These are phyloP conservation scores for Meteorus sp. DNA, from an alignment of 1,140 invertebrate species.

Conservation along the genomic window DNA sequence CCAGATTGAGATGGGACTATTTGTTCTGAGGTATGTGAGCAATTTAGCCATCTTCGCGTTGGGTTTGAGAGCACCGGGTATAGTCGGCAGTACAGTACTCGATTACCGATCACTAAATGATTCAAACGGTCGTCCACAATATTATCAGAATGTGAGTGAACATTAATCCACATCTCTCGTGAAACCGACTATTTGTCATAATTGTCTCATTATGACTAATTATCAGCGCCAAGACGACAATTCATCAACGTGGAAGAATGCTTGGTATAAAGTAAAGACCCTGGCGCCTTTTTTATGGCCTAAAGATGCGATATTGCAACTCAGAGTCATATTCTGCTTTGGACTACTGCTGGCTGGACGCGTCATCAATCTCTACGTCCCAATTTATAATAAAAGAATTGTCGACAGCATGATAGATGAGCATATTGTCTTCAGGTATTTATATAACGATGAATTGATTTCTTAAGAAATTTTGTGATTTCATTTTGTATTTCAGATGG, in stretches of 20 bases:
- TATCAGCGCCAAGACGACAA: slow-evolving; percentile 61
- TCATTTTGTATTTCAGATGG: slow-evolving; percentile 67
- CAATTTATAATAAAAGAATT: slow-evolving; percentile 91
- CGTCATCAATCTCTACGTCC: slow-evolving; percentile 90
- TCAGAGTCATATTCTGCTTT: slow-evolving; percentile 84
- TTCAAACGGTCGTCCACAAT: slow-evolving; percentile 56
- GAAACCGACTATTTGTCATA: slow-evolving; percentile 1
- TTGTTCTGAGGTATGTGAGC: slow-evolving; percentile 79
- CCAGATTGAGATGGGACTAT: slow-evolving; percentile 83
- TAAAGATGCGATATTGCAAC: slow-evolving; percentile 73
- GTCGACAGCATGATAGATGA: slow-evolving; percentile 55
- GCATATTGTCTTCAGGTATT: slow-evolving; percentile 44
- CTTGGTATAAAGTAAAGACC: slow-evolving; percentile 75
- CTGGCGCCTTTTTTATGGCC: slow-evolving; percentile 95
- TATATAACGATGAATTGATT: slow-evolving; percentile 15
- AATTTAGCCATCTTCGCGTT: slow-evolving; percentile 80
- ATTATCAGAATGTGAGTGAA: slow-evolving; percentile 53
- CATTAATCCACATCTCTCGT: background rate
- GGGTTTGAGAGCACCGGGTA: slow-evolving; percentile 87
- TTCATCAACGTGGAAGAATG: slow-evolving; percentile 77
- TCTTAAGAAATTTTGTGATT: slow-evolving; percentile 18
- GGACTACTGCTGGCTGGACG: slow-evolving; percentile 76
- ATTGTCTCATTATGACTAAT: slow-evolving; percentile 26
- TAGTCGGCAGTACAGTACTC: slow-evolving; percentile 60
- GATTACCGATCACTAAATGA: slow-evolving; percentile 65